Evolutionary conservation across 2,888 invertebrate genomes (phyloP), one percentile per base, ranked within the genome.

Genomic region (Acrobasis suavella): DNA sequence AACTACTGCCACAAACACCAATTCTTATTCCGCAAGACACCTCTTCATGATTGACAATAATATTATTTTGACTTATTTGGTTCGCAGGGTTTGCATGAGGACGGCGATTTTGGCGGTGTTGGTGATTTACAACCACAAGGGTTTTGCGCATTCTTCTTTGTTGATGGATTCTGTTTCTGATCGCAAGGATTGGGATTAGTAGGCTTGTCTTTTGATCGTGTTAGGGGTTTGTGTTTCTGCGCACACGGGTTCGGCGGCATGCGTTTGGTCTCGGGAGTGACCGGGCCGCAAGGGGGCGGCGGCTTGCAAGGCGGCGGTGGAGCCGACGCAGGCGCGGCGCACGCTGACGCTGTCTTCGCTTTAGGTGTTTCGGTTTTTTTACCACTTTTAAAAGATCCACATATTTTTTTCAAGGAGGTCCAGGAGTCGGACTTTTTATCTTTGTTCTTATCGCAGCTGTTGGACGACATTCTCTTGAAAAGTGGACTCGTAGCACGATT

Each of bases 341-440:
- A 32, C 7, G 32, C 32, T 7, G 55, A 54, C 37, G 14, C 37
- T 55, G 15, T 39, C n/a, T 39, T 14, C 2, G 9, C 10, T 39
- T 14, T 39, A 10, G 42, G 9, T 42, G 10, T 16, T 39, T 39
- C 39, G 9, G 17, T 46, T 8, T 56, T 56, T 22, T 56, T 56
- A n/a, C n/a, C 39, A 8, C 42, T 1, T 37, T 51, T 22, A 7
- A 58, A 56, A n/a, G 55, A 59, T 50, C 54, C 61, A 9, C 64
- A 63, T 46, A 56, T 22, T 46, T 56, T 56, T 42, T 56, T 42
- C 17, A 56, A 56, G 10, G 56, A 56, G 10, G 65, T 50, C 59
- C 66, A 60, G 1, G 65, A 56, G 10, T 50, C 51, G 54, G 46
- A 51, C 22, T 22, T 58, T 22, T 16, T 42, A 6, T 42, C 51